These are phyloP conservation scores for Lagopus leucura DNA, from an alignment of 2,113 vertebrate species.

Conservation along the genomic window DNA sequence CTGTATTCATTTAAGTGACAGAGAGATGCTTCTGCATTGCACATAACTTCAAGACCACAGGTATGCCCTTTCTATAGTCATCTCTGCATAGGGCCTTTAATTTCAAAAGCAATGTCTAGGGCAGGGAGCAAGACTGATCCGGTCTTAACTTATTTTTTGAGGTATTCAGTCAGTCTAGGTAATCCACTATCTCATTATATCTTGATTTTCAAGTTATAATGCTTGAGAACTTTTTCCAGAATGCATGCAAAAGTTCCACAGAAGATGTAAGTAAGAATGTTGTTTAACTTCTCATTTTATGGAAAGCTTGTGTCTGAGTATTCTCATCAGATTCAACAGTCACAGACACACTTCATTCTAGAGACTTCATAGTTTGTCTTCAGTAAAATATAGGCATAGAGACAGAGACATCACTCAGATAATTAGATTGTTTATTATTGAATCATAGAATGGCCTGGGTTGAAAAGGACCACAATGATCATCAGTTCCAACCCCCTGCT, in stretches of 20 bases:
- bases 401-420: background rate
- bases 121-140: background rate
- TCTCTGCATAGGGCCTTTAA: background rate
- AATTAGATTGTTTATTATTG: background rate
- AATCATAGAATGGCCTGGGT: too few relatives aligned
- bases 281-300: background rate
- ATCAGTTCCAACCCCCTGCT: too few relatives aligned
- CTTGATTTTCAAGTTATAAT: background rate
- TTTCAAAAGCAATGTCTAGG: background rate
- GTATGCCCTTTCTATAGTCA: background rate
- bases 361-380: background rate
- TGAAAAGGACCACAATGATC: too few relatives aligned
- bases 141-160: background rate
- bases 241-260: rapidly evolving
- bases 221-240: background rate
- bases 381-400: background rate
- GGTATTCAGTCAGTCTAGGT: background rate
- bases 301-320: background rate
- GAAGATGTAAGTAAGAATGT: background rate
- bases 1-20: background rate
- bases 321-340: background rate
- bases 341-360: background rate
- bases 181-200: background rate
- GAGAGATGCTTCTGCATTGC: background rate
- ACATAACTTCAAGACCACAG: background rate